These are phyloP conservation scores for Siphamia tubifer DNA, from an alignment of 2,113 vertebrate species.

Conservation along the genomic window DNA sequence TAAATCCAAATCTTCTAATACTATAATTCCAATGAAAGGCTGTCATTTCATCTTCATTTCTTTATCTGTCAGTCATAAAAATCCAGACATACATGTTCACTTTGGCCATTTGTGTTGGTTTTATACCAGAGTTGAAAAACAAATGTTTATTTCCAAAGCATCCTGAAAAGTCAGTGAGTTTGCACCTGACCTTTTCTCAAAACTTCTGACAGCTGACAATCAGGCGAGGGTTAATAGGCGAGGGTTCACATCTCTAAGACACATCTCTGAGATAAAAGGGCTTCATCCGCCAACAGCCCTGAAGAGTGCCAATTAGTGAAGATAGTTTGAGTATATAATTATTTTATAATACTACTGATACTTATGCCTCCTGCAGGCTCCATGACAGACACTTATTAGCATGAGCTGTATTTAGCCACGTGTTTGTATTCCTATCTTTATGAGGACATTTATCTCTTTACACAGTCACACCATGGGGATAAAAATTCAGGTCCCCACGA, in stretches of 20 bases:
- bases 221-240: conserved; percentile 25
- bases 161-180: background rate
- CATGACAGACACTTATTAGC: conserved; percentile 42
- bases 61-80: no score
- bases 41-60: no score
- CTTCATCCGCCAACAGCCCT: conserved; percentile 20
- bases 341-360: conserved; percentile 31
- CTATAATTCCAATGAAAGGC: no score
- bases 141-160: conserved; percentile 33
- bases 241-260: conserved; percentile 15
- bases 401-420: background rate
- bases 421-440: background rate
- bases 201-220: conserved; percentile 61
- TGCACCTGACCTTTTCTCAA: conserved; percentile 44
- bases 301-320: conserved; percentile 61
- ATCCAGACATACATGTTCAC: no score
- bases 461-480: no score
- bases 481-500: no score
- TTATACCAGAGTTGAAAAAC: background rate
- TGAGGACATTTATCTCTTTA: no score
- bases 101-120: background rate
- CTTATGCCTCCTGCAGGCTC: conserved; percentile 21
- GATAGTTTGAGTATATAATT: conserved; percentile 36
- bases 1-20: no score
- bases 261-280: conserved; percentile 52